phyloP scores from a whole-genome alignment of 2,797 vertebrate species.

The Crocidura indochinensis region DNA sequence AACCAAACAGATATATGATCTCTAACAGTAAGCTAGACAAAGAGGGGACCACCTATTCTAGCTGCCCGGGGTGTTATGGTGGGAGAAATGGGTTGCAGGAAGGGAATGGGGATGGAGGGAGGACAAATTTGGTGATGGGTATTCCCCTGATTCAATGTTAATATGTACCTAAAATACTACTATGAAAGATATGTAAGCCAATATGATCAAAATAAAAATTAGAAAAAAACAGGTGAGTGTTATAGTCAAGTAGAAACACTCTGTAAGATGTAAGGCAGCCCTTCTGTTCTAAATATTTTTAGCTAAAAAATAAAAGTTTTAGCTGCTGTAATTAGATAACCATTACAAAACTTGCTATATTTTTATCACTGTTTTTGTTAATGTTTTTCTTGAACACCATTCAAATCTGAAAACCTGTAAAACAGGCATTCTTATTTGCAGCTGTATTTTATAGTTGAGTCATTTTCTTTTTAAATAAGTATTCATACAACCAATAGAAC shows the following conservation, averaged over 20 bases:
- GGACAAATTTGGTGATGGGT: too few species aligned
- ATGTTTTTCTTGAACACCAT: constrained; percentile 47
- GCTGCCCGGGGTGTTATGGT: too few species aligned
- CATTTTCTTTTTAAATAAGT: constrained; percentile 42
- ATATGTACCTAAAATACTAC: too few species aligned
- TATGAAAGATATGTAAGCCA: too few species aligned
- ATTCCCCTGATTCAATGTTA: too few species aligned
- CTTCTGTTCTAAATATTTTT: background rate
- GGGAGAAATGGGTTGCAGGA: too few species aligned
- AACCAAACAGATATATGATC: too few species aligned
- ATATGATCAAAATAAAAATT: too few species aligned
- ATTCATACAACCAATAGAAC: constrained; percentile 25
- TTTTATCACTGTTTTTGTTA: constrained; percentile 37
- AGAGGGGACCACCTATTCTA: too few species aligned
- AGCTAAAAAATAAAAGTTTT: constrained; percentile 52
- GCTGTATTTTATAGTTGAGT: constrained; percentile 24
- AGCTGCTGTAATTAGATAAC: background rate
- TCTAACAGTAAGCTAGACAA: too few species aligned
- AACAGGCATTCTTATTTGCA: constrained; percentile 16
- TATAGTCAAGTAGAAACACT: background rate
- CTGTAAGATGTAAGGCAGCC: constrained; percentile 37
- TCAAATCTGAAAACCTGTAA: constrained; percentile 46
- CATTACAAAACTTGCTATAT: constrained; percentile 30
- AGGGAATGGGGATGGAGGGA: too few species aligned
- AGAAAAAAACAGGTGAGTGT: background rate